Evolutionary conservation across 2,113 vertebrate species (phyloP).

Genomic region (Cyanistes caeruleus): DNA sequence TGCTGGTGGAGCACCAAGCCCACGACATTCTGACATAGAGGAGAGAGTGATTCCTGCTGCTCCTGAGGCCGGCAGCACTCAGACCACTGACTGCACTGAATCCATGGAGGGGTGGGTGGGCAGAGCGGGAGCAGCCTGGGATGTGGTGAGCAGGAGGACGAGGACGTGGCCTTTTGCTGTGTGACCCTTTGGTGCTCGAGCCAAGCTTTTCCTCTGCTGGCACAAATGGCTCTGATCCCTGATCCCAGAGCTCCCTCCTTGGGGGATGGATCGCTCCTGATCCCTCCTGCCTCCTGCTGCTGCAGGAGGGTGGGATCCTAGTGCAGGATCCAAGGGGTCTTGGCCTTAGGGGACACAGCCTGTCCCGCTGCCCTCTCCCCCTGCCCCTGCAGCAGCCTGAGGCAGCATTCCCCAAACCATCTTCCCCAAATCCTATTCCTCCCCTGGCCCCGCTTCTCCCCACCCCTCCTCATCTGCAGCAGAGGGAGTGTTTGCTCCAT

Average conservation of each 20-base stretch:
- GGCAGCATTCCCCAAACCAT: background rate
- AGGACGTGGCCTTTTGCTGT: slow-evolving; percentile 59
- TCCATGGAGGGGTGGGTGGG: background rate
- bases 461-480: background rate
- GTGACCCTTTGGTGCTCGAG: slow-evolving; percentile 60
- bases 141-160: background rate
- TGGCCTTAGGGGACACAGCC: background rate
- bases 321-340: background rate
- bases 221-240: background rate
- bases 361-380: background rate
- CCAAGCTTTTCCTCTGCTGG: slow-evolving; percentile 10
- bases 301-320: background rate
- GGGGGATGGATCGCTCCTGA: background rate
- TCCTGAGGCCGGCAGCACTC: background rate
- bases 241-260: background rate
- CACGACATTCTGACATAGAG: slow-evolving; percentile 94
- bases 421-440: background rate
- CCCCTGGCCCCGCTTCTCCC: background rate
- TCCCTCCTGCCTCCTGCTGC: background rate
- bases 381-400: background rate
- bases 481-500: slow-evolving; percentile 38
- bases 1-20: slow-evolving; percentile 96
- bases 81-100: slow-evolving; percentile 50
- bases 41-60: background rate
- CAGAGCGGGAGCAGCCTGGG: background rate